Evolutionary conservation across 1,140 invertebrate species (phyloP).

Genomic region (Telenomus remus): DNA sequence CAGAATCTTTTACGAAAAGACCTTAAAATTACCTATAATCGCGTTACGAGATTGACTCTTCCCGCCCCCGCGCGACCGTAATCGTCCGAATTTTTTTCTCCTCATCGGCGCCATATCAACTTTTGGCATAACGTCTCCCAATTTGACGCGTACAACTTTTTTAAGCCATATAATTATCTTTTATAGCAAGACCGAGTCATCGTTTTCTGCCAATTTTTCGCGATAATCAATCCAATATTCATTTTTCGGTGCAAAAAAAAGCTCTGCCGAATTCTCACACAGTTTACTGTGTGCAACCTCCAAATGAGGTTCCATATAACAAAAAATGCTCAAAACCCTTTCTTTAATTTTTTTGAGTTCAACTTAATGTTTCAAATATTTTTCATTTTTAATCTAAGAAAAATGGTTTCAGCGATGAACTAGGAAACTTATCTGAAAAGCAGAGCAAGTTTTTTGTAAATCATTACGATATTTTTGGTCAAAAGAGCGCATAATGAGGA

Average conservation of each 20-base stretch:
- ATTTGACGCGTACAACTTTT: conserved; percentile 13
- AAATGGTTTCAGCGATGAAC: no score
- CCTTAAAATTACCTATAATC: conserved; percentile 74
- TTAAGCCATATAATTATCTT: conserved; percentile 14
- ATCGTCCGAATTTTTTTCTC: conserved; percentile 56
- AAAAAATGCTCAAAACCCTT: no score
- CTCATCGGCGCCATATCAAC: conserved; percentile 41
- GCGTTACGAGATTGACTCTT: conserved; percentile 53
- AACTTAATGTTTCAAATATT: no score
- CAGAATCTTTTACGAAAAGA: conserved; percentile 67
- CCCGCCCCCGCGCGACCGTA: conserved; percentile 57
- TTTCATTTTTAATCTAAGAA: no score
- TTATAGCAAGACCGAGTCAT: not conserved
- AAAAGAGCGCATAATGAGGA: conserved; percentile 25
- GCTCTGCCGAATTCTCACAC: not conserved
- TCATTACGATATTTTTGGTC: conserved; percentile 4
- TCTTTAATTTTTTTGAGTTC: no score
- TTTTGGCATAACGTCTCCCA: conserved; percentile 1
- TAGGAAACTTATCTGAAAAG: no score
- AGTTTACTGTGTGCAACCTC: no score
- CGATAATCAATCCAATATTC: not conserved
- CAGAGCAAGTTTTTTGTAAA: not conserved
- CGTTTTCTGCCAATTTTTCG: no score
- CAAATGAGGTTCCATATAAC: no score
- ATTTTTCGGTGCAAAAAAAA: not conserved